Conservation (phyloP, 2,888 invertebrate species). For the Microctonus aethiopoides region DNA sequence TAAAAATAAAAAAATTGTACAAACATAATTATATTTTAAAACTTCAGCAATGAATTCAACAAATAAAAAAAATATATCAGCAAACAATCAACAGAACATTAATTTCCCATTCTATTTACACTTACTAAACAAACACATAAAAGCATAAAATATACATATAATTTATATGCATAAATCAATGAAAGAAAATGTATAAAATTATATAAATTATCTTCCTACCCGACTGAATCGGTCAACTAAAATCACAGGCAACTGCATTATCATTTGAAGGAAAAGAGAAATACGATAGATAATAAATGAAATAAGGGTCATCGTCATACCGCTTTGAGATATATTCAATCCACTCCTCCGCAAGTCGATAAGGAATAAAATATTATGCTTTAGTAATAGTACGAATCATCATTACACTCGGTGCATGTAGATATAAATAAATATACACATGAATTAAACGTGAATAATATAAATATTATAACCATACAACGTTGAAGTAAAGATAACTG, state of each 20-base stretch:
- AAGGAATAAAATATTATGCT: slow-evolving; percentile 24
- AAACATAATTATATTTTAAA: not conserved
- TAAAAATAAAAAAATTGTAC: too few species aligned
- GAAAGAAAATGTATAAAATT: too few species aligned
- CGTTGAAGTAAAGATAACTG: not conserved
- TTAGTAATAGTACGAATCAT: slow-evolving; percentile 1
- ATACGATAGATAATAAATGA: slow-evolving; percentile 49
- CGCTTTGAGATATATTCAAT: slow-evolving; percentile 28
- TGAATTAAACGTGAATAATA: too few species aligned
- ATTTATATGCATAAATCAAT: too few species aligned
- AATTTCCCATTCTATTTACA: not conserved
- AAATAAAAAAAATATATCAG: not conserved
- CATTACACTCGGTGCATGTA: not conserved
- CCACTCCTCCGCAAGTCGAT: slow-evolving; percentile 44
- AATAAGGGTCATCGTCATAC: slow-evolving; percentile 25
- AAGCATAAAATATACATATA: not conserved
- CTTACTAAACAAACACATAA: not conserved
- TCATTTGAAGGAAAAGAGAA: slow-evolving; percentile 51
- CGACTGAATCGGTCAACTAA: slow-evolving; percentile 43
- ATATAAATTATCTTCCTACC: slow-evolving; percentile 7
- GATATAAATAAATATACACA: not conserved
- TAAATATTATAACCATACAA: not conserved
- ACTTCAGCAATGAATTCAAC: not conserved
- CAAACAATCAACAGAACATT: not conserved
- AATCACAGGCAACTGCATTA: slow-evolving; percentile 56